Evolutionary conservation across 1,140 invertebrate species (phyloP).

Genomic region (Papilio polytes): DNA sequence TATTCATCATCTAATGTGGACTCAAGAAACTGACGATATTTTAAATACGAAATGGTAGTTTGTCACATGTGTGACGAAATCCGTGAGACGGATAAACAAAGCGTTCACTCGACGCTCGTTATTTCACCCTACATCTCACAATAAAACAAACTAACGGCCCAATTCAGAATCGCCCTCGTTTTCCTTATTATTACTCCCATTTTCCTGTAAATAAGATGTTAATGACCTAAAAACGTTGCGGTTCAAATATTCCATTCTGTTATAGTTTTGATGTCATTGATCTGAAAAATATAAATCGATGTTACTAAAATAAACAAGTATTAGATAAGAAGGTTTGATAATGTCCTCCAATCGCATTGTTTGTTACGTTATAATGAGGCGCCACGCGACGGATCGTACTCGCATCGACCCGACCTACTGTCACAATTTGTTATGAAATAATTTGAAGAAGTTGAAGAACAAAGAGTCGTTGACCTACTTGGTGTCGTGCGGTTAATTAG

Average conservation of each 20-base stretch:
- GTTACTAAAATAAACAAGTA: constrained; percentile 24
- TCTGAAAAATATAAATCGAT: constrained; percentile 3
- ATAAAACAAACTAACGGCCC: constrained; percentile 58
- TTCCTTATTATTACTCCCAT: constrained; percentile 64
- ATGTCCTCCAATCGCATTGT: constrained; percentile 14
- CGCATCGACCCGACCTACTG: constrained; percentile 42
- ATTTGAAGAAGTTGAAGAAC: constrained; percentile 62
- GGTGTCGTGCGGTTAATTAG: constrained; percentile 64
- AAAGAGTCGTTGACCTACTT: constrained; percentile 78
- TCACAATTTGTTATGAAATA: constrained; percentile 53
- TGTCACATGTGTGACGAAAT: background rate
- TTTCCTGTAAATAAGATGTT: constrained; percentile 67
- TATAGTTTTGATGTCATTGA: constrained; percentile 21
- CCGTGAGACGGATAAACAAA: background rate
- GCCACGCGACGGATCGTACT: constrained; percentile 24
- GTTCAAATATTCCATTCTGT: constrained; percentile 40
- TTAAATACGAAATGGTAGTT: background rate
- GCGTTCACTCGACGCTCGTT: constrained; percentile 53
- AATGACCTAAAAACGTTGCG: constrained; percentile 72
- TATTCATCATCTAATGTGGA: background rate
- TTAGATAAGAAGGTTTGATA: constrained; percentile 20
- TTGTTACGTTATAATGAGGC: constrained; percentile 30
- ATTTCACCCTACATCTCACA: constrained; percentile 59
- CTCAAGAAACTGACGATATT: background rate
- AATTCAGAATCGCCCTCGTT: constrained; percentile 55